These are phyloP conservation scores for Hassar affinis DNA, from an alignment of 2,113 vertebrate species.

Conservation along the genomic window DNA sequence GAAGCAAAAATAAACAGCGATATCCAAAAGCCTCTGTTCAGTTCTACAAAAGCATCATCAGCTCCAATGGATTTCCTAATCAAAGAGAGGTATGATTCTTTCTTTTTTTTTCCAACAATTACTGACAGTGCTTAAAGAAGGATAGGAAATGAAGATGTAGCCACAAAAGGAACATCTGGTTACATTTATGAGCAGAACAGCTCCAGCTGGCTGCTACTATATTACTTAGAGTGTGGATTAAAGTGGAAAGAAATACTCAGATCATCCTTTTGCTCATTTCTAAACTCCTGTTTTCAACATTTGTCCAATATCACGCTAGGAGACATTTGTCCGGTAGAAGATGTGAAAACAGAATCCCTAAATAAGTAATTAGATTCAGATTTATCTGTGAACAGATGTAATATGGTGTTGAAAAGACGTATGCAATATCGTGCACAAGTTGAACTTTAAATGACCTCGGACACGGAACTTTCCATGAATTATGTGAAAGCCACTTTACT, in stretches of 20 bases:
- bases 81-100: slow-evolving; percentile 75
- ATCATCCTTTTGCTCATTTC: neutral
- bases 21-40: slow-evolving; percentile 86
- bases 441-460: neutral
- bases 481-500: neutral
- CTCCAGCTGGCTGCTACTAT: slow-evolving; percentile 20
- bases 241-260: slow-evolving; percentile 18
- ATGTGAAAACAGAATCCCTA: neutral
- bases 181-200: slow-evolving; percentile 8
- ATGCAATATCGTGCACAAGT: neutral
- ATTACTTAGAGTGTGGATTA: slow-evolving; percentile 3
- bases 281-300: neutral
- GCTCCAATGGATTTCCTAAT: slow-evolving; percentile 85
- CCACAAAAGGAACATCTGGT: slow-evolving; percentile 15
- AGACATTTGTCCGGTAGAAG: no score
- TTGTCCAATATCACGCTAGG: neutral
- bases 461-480: neutral
- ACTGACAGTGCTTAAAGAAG: neutral
- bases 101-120: neutral
- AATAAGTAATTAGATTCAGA: neutral
- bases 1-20: slow-evolving; percentile 77
- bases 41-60: slow-evolving; percentile 84
- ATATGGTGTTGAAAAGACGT: neutral
- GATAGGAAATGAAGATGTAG: neutral
- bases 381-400: neutral